These are phyloP conservation scores for Plutomurus gul DNA, from an alignment of 1,140 invertebrate species.

Conservation along the genomic window DNA sequence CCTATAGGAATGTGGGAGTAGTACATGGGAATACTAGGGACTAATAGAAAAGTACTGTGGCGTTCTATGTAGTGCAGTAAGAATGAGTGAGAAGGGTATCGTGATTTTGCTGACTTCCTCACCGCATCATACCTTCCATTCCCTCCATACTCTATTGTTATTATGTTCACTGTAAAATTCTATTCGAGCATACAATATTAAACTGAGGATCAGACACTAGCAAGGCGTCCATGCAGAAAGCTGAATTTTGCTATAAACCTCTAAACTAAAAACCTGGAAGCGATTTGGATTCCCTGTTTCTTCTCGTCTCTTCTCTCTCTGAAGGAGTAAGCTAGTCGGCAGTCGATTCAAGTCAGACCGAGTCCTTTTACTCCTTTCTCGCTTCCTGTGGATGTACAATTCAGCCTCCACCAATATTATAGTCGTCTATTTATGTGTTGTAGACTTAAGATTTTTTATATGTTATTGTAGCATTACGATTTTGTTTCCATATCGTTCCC, in stretches of 20 bases:
- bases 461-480: slow-evolving; percentile 24
- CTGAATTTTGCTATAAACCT: slow-evolving; percentile 1
- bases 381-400: background rate
- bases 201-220: background rate
- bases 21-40: too few relatives aligned
- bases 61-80: too few relatives aligned
- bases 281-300: background rate
- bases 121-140: background rate
- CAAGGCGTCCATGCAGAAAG: slow-evolving; percentile 3
- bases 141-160: background rate
- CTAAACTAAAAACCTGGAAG: background rate
- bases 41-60: too few relatives aligned
- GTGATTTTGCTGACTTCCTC: background rate
- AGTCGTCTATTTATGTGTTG: slow-evolving; percentile 10
- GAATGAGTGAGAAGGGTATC: too few relatives aligned
- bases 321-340: too few relatives aligned
- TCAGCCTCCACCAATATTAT: too few relatives aligned
- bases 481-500: slow-evolving; percentile 18
- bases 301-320: background rate
- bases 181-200: slow-evolving; percentile 5
- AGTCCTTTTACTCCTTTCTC: background rate
- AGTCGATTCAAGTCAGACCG: too few relatives aligned
- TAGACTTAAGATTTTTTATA: slow-evolving; percentile 30
- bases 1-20: too few relatives aligned
- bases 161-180: slow-evolving; percentile 1